These are phyloP conservation scores for Cavia aperea DNA, from an alignment of 2,113 vertebrate species.

Conservation along the genomic window DNA sequence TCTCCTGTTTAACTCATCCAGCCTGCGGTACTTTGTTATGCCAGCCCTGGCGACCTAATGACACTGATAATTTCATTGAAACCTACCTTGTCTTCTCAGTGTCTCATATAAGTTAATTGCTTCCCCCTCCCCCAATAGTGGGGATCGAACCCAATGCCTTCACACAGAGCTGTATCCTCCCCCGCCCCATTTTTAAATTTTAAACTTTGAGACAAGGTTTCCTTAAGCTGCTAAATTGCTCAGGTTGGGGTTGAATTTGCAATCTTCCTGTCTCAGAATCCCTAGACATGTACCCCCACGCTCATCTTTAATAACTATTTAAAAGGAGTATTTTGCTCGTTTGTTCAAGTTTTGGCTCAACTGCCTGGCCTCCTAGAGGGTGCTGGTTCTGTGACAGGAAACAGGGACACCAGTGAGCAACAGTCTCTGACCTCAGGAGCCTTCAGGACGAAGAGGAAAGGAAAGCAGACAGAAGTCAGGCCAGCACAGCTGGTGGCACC, in stretches of 20 bases:
- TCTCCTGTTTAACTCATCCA: background rate
- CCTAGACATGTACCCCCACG: background rate
- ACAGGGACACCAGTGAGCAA: background rate
- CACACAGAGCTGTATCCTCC: background rate
- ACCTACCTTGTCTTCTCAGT: background rate
- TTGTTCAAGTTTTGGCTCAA: background rate
- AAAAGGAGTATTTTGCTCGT: background rate
- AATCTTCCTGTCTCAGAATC: background rate
- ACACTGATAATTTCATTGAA: background rate
- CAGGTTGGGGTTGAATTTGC: background rate
- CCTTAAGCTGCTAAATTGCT: background rate
- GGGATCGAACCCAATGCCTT: background rate
- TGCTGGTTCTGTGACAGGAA: background rate
- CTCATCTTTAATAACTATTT: background rate
- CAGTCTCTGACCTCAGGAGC: background rate
- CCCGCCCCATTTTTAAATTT: background rate
- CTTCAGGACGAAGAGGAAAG: background rate
- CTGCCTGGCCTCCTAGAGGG: background rate
- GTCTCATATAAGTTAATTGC: background rate
- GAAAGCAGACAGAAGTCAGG: background rate
- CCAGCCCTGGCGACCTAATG: background rate
- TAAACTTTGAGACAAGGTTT: background rate
- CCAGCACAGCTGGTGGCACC: rapidly evolving
- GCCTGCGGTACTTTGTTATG: background rate
- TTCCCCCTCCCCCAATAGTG: background rate